Percentiles rank a stretch among this genome's conserved stretches.
Evolutionary conservation across 2,113 vertebrate species (phyloP).

Genomic region (Antechinus flavipes): DNA sequence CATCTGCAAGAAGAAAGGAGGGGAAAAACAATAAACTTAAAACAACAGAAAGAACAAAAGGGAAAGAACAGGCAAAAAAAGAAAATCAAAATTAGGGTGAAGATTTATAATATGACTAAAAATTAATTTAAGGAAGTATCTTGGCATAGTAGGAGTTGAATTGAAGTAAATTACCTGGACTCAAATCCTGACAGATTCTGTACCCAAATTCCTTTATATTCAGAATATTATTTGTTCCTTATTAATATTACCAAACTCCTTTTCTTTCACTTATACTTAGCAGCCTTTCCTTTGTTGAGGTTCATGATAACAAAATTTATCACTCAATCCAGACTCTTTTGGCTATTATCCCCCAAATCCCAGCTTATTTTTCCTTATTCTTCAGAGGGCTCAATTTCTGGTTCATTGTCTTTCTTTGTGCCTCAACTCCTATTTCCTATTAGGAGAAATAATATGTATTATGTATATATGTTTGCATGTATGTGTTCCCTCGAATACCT

Average conservation of each 20-base stretch:
- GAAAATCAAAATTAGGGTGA: constrained; percentile 16
- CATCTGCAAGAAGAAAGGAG: constrained; percentile 29
- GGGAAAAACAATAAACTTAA: constrained; percentile 4
- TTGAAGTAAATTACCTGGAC: background rate
- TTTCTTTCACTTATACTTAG: background rate
- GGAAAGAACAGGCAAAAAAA: background rate
- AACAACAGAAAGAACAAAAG: background rate
- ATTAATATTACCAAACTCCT: background rate
- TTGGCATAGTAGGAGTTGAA: background rate
- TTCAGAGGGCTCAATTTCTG: background rate
- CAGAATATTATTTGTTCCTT: background rate
- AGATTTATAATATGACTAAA: background rate
- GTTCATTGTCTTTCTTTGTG: background rate
- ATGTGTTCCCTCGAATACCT: background rate
- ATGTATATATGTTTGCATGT: background rate
- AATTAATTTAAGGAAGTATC: background rate
- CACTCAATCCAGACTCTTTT: background rate
- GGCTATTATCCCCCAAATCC: background rate
- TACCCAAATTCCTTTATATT: background rate
- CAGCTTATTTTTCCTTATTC: background rate
- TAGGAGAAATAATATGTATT: background rate
- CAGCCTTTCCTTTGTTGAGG: background rate
- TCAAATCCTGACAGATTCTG: background rate
- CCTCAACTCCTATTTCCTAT: background rate
- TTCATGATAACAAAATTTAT: background rate